Evolutionary conservation across 2,113 vertebrate species (phyloP).

Genomic region (Scalopus aquaticus): DNA sequence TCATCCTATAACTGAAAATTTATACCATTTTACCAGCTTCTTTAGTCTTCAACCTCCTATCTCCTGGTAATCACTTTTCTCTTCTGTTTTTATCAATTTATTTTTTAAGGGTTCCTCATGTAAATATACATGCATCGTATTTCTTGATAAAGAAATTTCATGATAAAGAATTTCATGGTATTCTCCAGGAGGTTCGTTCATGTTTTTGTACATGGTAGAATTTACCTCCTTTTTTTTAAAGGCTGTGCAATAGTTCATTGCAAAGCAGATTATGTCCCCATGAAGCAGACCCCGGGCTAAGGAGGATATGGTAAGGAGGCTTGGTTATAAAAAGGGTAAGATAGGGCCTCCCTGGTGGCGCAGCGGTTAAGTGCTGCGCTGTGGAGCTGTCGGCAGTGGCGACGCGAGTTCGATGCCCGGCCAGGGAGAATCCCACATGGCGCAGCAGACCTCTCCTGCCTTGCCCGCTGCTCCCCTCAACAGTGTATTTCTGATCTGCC

Average conservation of each 20-base stretch:
- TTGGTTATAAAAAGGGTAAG: neutral
- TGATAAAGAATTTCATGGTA: neutral
- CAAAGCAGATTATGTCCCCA: neutral
- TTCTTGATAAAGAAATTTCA: neutral
- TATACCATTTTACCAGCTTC: neutral
- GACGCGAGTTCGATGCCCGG: too few relatives aligned
- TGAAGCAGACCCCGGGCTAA: neutral
- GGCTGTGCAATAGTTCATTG: neutral
- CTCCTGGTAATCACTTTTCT: neutral
- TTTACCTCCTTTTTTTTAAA: neutral
- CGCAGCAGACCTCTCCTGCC: too few relatives aligned
- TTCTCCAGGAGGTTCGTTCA: neutral
- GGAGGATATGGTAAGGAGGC: neutral
- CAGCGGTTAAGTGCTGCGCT: too few relatives aligned
- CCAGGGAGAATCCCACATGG: too few relatives aligned
- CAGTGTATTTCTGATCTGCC: too few relatives aligned
- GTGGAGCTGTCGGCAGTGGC: too few relatives aligned
- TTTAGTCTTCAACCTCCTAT: neutral
- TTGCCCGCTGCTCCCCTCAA: too few relatives aligned
- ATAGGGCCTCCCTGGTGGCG: too few relatives aligned
- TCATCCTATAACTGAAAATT: neutral
- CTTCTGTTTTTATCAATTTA: too few relatives aligned
- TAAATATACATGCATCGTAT: too few relatives aligned
- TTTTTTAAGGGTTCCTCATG: too few relatives aligned
- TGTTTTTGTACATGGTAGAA: neutral